A percentile compares a stretch with the other conserved stretches of the same genome.
Evolutionary conservation across 2,113 vertebrate genomes (phyloP).

Genomic region (Larimichthys polyactis): DNA sequence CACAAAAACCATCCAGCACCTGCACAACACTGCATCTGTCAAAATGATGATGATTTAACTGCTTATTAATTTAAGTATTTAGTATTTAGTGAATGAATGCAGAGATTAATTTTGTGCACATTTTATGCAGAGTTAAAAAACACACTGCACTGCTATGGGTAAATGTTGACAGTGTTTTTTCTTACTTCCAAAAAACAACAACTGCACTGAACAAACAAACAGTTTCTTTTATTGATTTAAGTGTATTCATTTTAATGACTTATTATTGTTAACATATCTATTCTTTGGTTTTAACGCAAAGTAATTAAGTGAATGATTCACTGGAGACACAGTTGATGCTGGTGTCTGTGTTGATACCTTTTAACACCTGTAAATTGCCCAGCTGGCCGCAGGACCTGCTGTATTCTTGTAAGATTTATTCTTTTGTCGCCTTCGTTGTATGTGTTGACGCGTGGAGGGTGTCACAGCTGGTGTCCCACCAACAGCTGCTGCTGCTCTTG

Average conservation of each 20-base stretch:
- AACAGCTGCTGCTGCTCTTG: constrained; percentile 65
- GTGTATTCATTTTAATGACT: background rate
- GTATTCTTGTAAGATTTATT: constrained; percentile 39
- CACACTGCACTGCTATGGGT: no score
- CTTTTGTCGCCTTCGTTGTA: constrained; percentile 27
- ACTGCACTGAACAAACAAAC: background rate
- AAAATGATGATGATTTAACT: background rate
- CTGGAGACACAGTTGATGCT: background rate
- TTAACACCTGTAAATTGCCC: constrained; percentile 1
- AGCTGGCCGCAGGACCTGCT: background rate
- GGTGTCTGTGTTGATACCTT: background rate
- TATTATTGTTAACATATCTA: background rate
- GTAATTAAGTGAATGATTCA: background rate
- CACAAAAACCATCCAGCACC: no score
- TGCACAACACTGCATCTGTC: no score
- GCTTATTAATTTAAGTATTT: no score
- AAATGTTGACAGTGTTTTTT: background rate
- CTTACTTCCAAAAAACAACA: background rate
- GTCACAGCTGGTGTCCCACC: constrained; percentile 36
- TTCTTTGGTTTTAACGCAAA: background rate
- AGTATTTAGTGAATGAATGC: no score
- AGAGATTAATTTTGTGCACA: no score
- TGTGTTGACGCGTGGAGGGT: constrained; percentile 6
- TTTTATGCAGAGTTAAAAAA: background rate
- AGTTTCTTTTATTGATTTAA: background rate